Percentiles rank a stretch among this genome's conserved stretches.
phyloP scores from a whole-genome alignment of 2,113 vertebrate species.

The Castor canadensis region DNA sequence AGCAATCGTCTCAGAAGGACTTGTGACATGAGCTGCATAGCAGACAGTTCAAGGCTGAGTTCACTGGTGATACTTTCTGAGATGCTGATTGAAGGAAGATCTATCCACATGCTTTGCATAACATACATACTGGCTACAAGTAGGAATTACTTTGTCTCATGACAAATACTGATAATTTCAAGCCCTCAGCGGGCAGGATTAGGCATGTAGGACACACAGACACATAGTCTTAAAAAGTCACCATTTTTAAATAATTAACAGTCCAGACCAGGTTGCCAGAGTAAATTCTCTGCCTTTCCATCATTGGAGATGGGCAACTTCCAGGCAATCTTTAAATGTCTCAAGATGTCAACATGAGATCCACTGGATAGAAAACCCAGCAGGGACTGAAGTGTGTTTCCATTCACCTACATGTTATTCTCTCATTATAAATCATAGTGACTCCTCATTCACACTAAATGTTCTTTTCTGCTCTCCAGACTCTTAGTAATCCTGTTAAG shows the following conservation, averaged over 20 bases:
- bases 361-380: constrained; percentile 37
- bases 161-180: constrained; percentile 29
- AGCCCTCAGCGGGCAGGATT: neutral
- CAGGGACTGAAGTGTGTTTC: neutral
- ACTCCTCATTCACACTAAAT: constrained; percentile 26
- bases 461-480: constrained; percentile 46
- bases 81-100: constrained; percentile 11
- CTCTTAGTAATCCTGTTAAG: constrained; percentile 15
- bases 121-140: neutral
- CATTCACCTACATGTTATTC: neutral
- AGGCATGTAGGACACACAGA: neutral
- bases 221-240: neutral
- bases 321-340: constrained; percentile 31
- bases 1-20: neutral
- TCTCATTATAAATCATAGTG: constrained; percentile 10
- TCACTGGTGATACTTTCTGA: neutral
- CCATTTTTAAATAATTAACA: neutral
- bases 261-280: neutral
- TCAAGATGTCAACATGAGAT: neutral
- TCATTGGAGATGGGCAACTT: neutral
- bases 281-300: neutral
- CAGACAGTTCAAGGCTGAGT: constrained; percentile 35
- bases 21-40: neutral
- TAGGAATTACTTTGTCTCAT: neutral
- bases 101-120: neutral